These are phyloP conservation scores for Mixornis gularis DNA, from an alignment of 2,113 vertebrate genomes.

Conservation along the genomic window DNA sequence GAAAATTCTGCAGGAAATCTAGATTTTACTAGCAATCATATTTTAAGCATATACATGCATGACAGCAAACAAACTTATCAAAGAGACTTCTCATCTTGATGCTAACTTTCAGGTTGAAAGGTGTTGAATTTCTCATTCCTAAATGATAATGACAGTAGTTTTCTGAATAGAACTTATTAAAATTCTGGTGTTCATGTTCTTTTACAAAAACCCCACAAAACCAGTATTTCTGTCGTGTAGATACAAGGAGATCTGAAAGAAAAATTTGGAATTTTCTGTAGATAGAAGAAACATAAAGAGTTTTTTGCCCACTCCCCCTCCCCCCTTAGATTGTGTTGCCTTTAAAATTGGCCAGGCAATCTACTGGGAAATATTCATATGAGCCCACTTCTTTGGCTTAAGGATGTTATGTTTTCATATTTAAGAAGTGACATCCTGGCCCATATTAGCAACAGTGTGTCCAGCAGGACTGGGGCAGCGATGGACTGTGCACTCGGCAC, in stretches of 20 bases:
- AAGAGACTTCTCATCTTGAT: not conserved
- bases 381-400: not conserved
- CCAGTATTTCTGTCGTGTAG: not conserved
- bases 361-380: not conserved
- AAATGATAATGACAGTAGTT: not conserved
- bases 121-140: not conserved
- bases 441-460: rapidly evolving
- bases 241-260: not conserved
- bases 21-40: not conserved
- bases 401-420: not conserved
- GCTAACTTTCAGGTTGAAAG: not conserved
- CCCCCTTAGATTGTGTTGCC: not conserved
- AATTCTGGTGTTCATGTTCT: not conserved
- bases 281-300: not conserved
- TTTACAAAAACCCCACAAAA: not conserved
- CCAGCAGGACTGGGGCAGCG: not conserved
- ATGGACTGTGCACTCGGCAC: rapidly evolving
- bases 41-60: not conserved
- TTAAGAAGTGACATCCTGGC: not conserved
- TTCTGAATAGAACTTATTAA: not conserved
- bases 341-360: not conserved
- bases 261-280: not conserved
- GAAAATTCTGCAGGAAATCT: not conserved
- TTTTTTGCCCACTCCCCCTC: not conserved
- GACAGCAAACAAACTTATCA: not conserved